Conservation (phyloP, 2,797 vertebrate genomes). For the Coracias cyanogaster region DNA sequence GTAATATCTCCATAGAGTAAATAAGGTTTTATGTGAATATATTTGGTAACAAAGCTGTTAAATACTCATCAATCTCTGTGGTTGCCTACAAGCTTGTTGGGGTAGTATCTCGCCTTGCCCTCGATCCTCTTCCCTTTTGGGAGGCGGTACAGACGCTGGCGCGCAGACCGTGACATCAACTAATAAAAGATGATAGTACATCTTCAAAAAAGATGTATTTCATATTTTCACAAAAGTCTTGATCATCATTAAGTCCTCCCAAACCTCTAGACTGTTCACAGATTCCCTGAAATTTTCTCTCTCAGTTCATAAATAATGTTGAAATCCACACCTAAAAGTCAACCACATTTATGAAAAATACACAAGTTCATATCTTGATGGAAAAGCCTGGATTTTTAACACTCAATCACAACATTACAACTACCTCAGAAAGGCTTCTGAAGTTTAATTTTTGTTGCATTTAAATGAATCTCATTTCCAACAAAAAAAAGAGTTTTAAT, state of each 20-base stretch:
- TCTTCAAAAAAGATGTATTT: not conserved
- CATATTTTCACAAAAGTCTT: not conserved
- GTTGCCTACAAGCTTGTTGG: too few relatives aligned
- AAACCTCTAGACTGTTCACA: not conserved
- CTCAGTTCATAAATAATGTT: not conserved
- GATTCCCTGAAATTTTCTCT: not conserved
- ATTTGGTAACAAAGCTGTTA: too few relatives aligned
- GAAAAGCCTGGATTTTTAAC: not conserved
- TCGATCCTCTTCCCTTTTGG: too few relatives aligned
- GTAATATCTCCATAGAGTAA: too few relatives aligned
- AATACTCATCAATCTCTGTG: too few relatives aligned
- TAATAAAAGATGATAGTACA: not conserved
- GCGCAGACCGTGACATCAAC: too few relatives aligned
- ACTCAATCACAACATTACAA: not conserved
- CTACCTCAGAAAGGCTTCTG: not conserved
- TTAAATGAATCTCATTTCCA: not conserved
- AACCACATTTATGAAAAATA: not conserved
- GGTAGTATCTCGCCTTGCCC: too few relatives aligned
- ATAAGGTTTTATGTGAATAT: too few relatives aligned
- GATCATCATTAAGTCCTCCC: not conserved
- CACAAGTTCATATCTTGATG: not conserved
- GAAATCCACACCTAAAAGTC: not conserved
- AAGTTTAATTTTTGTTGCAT: not conserved
- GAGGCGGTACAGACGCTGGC: too few relatives aligned
- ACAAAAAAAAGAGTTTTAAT: not conserved